Conservation (phyloP, 1,140 invertebrate genomes). For the Pentalonia nigronervosa region DNA sequence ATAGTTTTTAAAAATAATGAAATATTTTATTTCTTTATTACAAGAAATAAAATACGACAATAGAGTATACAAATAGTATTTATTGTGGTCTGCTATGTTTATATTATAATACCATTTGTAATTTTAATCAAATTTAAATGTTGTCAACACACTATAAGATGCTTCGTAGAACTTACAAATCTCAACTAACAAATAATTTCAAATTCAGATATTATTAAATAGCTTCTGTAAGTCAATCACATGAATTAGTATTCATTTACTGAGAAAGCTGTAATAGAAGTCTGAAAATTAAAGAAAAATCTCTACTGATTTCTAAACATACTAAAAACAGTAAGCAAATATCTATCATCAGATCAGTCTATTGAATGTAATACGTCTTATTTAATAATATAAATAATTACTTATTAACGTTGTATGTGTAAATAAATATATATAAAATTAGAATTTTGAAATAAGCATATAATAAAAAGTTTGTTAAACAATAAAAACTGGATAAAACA, state of each 20-base stretch:
- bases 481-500: neutral
- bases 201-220: conserved; percentile 33
- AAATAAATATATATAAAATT: neutral
- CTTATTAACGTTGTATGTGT: neutral
- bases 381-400: too few species aligned
- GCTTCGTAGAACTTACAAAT: too few species aligned
- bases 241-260: neutral
- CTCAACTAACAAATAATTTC: too few species aligned
- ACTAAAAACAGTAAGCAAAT: neutral
- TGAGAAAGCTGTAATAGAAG: neutral
- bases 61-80: too few species aligned
- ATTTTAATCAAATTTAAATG: too few species aligned
- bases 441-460: conserved; percentile 33
- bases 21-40: too few species aligned
- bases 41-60: too few species aligned
- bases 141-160: too few species aligned
- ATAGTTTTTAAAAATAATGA: too few species aligned
- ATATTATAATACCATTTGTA: too few species aligned
- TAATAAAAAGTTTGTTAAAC: conserved; percentile 3
- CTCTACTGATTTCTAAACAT: neutral
- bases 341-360: conserved; percentile 25
- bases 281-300: neutral
- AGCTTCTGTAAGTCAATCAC: conserved; percentile 41
- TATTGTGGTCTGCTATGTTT: too few species aligned
- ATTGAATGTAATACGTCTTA: neutral